These are phyloP conservation scores for Sorex fumeus DNA, from an alignment of 2,113 vertebrate genomes.

Conservation along the genomic window DNA sequence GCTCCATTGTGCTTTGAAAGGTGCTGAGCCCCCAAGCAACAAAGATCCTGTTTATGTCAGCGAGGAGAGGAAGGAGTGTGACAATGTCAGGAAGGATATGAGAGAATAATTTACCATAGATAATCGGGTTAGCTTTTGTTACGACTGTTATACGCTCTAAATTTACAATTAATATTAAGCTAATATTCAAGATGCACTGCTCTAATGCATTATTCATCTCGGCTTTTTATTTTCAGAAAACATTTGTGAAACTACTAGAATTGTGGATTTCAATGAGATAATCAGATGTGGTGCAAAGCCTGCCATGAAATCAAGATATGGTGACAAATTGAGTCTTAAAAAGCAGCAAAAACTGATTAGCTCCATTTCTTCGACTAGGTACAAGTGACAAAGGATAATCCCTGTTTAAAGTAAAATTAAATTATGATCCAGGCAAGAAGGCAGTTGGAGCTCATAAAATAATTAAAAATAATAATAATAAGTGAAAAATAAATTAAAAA, in stretches of 20 bases:
- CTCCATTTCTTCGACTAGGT: conserved; percentile 62
- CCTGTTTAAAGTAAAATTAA: conserved; percentile 65
- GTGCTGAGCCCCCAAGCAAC: conserved; percentile 8
- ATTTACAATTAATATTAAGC: conserved; percentile 70
- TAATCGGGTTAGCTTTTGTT: conserved; percentile 68
- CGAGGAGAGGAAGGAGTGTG: conserved; percentile 58
- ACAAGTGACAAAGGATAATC: conserved; percentile 58
- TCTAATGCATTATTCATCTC: conserved; percentile 69
- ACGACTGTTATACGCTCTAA: conserved; percentile 46
- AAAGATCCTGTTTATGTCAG: conserved; percentile 49
- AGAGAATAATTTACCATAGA: conserved; percentile 70
- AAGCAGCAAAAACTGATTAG: conserved; percentile 69
- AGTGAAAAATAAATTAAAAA: background rate
- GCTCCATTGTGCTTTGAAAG: conserved; percentile 2
- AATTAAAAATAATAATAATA: background rate
- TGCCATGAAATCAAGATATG: conserved; percentile 62
- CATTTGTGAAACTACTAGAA: conserved; percentile 57
- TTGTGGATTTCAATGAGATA: conserved; percentile 50
- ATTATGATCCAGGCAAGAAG: conserved; percentile 48
- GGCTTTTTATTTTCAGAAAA: conserved; percentile 62
- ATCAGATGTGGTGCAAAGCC: conserved; percentile 47
- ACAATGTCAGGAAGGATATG: conserved; percentile 36
- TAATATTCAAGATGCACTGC: conserved; percentile 64
- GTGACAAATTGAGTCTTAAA: conserved; percentile 54
- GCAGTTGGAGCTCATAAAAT: conserved; percentile 20